Percentiles rank a stretch among this genome's conserved stretches.
phyloP scores from a whole-genome alignment of 92 coral and sea anemone species.

The Umimayanthus kanabou region DNA sequence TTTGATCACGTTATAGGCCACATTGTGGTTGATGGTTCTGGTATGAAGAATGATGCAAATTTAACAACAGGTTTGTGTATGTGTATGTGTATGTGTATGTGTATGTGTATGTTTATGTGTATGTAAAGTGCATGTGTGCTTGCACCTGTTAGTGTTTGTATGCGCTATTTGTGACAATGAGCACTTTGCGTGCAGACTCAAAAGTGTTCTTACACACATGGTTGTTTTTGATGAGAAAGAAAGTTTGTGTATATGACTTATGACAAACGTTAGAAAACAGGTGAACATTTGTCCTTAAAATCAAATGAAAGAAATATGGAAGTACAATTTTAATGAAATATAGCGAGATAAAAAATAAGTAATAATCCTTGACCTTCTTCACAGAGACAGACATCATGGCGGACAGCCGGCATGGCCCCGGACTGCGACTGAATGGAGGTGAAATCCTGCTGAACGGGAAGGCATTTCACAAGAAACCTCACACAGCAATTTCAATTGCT shows the following conservation, averaged over 20 bases:
- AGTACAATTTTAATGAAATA: not conserved
- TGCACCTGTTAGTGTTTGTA: no score
- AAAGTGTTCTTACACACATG: no score
- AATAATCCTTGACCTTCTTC: not conserved
- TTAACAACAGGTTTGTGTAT: slow-evolving; percentile 63
- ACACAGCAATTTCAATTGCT: slow-evolving; percentile 82
- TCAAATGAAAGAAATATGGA: not conserved
- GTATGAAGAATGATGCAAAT: slow-evolving; percentile 81
- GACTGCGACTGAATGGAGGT: slow-evolving; percentile 76
- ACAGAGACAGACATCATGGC: slow-evolving; percentile 65
- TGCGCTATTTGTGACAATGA: no score
- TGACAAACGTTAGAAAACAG: no score
- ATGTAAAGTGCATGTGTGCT: no score
- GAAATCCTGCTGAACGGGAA: slow-evolving; percentile 67
- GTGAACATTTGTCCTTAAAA: no score
- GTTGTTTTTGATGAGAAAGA: no score
- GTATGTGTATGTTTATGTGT: not conserved
- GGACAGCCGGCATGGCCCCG: slow-evolving; percentile 80
- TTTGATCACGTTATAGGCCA: slow-evolving; percentile 88
- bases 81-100: not conserved
- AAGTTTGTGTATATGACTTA: no score
- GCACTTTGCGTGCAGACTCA: no score
- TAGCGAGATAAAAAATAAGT: not conserved
- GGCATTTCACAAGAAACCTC: slow-evolving; percentile 83
- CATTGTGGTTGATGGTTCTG: slow-evolving; percentile 85